Conservation (phyloP, 2,113 vertebrate genomes). For the Morone chrysops region DNA sequence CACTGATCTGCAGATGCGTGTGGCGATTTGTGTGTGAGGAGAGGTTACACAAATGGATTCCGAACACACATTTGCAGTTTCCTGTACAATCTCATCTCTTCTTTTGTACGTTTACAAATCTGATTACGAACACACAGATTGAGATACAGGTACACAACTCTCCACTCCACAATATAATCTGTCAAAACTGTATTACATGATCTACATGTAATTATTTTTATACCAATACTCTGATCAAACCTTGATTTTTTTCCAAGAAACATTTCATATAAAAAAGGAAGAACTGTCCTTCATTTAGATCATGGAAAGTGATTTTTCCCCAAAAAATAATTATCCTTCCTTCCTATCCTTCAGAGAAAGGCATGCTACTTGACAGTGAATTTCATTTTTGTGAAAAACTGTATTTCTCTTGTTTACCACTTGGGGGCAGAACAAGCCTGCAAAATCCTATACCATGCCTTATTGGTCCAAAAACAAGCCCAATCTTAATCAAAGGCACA, state of each 20-base stretch:
- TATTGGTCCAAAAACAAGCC: not conserved
- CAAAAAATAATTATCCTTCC: not conserved
- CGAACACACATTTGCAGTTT: too few species aligned
- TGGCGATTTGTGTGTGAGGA: too few species aligned
- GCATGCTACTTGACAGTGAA: not conserved
- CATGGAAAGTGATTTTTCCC: not conserved
- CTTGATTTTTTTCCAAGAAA: not conserved
- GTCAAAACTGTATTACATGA: not conserved
- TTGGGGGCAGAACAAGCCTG: conserved; percentile 61
- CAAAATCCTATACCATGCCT: not conserved
- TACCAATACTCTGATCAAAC: too few species aligned
- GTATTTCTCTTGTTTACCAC: conserved; percentile 36
- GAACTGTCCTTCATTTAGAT: not conserved
- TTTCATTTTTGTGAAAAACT: not conserved
- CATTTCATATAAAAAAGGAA: not conserved
- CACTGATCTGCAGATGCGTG: too few species aligned
- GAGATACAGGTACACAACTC: too few species aligned
- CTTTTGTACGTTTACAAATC: too few species aligned
- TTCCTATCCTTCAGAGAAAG: too few species aligned
- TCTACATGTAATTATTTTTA: not conserved
- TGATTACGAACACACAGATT: too few species aligned
- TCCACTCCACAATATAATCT: not conserved
- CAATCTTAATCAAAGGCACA: not conserved
- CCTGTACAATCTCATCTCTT: too few species aligned
- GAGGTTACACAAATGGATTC: too few species aligned